Evolutionary conservation across 1,140 invertebrate species (phyloP), one percentile per base, ranked within the genome.

Genomic region (Pentalonia nigronervosa): DNA sequence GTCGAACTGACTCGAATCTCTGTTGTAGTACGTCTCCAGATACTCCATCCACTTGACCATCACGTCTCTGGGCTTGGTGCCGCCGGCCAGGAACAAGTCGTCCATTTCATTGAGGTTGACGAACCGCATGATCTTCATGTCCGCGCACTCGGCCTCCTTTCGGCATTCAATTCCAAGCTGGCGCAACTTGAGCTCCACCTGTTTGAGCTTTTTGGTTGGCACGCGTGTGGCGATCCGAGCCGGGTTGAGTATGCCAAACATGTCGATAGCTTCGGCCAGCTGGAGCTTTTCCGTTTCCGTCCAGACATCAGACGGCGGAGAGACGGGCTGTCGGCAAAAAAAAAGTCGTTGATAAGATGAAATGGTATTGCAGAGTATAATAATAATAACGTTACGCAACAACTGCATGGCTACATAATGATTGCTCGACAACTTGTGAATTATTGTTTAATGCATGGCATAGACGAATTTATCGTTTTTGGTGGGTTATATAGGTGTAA

Each of bases 231-330:
- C 34, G 3, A 93, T 34, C 41, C 23, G 45, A 0, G 7, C 23
- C 9, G 1, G 6, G 20, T 93, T 83, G 3, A 0, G 1, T 14
- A 45, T 17, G 20, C 91, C 91, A 20, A n/a, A 93, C 91, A 93
- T 86, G 48, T 93, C 91, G 48, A 93, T 93, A 34, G 91, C 91
- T 36, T 93, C 91, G 14, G 91, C 91, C 36, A 93, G 14, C 34
- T 86, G 91, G 7, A 86, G 34, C n/a, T 93, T 93, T 25, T 93
- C 91, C 11, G 30, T 6, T 56, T 84, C 81, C 0, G 76, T 93
- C 91, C 91, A 93, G 9, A 47, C 41, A 7, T n/a, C 25, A 7
- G 7, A 0, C 30, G 30, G 14, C 14, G 14, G 30, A 14, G 14
- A 7, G 6, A 4, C 30, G 4, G 30, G 11, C 60, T 67, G 30